Percentiles rank a stretch among this genome's conserved stretches.
These are phyloP conservation scores for Orchesella flavescens DNA, from an alignment of 2,888 invertebrate genomes.

Conservation along the genomic window DNA sequence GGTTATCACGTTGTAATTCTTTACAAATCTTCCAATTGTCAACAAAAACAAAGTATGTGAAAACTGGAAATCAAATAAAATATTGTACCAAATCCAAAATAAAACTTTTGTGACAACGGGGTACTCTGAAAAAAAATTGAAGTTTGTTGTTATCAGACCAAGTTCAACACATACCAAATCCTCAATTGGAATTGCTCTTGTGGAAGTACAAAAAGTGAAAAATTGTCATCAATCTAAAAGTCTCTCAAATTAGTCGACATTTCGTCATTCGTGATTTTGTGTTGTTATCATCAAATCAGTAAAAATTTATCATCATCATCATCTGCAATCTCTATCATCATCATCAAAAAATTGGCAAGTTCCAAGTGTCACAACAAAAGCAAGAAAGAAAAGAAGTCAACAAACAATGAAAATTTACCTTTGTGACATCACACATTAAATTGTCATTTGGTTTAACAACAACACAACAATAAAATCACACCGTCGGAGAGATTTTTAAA, in stretches of 20 bases:
- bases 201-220: constrained; percentile 29
- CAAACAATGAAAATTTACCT: not conserved
- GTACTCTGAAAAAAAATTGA: constrained; percentile 19
- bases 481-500: constrained; percentile 1
- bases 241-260: too few species aligned
- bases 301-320: not conserved
- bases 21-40: constrained; percentile 29
- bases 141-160: not conserved
- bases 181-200: not conserved
- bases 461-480: constrained; percentile 4
- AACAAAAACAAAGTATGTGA: constrained; percentile 6
- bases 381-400: not conserved
- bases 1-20: constrained; percentile 51
- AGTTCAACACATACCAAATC: not conserved
- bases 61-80: constrained; percentile 12
- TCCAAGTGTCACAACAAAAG: constrained; percentile 18
- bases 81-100: not conserved
- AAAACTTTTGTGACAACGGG: not conserved
- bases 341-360: not conserved
- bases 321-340: not conserved
- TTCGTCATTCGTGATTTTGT: too few species aligned
- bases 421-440: not conserved
- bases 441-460: not conserved
- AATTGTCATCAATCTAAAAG: too few species aligned
- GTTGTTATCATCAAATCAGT: too few species aligned